Evolutionary conservation across 1,140 invertebrate genomes (phyloP), one percentile per base, ranked within the genome.

Genomic region (Xylocopa sonorina): DNA sequence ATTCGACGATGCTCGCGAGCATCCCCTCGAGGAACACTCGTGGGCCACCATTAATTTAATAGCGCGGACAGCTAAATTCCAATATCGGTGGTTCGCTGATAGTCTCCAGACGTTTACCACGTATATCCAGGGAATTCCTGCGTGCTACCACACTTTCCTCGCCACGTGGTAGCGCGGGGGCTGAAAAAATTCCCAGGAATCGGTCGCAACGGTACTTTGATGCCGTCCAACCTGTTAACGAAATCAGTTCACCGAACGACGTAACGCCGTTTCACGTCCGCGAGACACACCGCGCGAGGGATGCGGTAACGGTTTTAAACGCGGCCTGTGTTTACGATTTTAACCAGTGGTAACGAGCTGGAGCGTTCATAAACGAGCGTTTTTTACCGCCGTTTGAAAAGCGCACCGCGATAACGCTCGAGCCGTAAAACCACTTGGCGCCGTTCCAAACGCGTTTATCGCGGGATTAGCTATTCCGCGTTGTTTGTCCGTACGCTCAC

Each of bases 41-140:
- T 72, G 74, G 64, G 29, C 75, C 34, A 48, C 57, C 66, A 88
- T 89, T 89, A 88, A 88, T 88, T 90, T 87, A 88, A 88, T 89
- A 86, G 76, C 74, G n/a, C 53, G 74, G 74, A 71, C 51, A 75
- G 77, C 77, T 80, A 84, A 75, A 88, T 89, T 90, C 89, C 89
- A 88, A 91, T 90, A 90, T 86, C 86, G 77, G 38, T 24, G 63
- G 67, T 71, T 18, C 62, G 79, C 67, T 88, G 88, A 91, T 88
- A 83, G 85, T 88, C 77, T 77, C 55, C 32, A 60, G 83, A 82
- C 85, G 89, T 90, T 83, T 78, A 2, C n/a, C 29, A 48, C 50
- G 16, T 21, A 3, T 24, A 16, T 27, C 21, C 55, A 9, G 24
- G 53, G 78, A 85, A 88, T 85, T 74, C 69, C 14, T 73, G 46